Base-by-base conservation (phyloP, 2,113 vertebrate genomes). In the Cercopithecus mona region DNA sequence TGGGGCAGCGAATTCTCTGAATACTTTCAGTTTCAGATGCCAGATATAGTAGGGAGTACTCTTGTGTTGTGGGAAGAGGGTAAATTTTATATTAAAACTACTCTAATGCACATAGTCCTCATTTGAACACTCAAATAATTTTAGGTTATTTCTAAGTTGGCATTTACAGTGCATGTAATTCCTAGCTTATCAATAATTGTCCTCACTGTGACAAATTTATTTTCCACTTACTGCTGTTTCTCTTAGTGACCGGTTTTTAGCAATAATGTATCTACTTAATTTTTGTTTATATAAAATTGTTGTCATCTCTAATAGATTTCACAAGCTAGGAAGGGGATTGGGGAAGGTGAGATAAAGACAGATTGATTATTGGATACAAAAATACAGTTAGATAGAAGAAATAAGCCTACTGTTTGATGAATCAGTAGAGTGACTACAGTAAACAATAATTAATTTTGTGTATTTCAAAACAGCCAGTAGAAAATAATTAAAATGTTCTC, bases 71-170 rank as follows among this genome's bases (percentile, higher is more conserved):
- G 6, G 8, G 3, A 13, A 20, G 1, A 8, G 1, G 3, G 5
- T 35, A 57, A 43, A 72, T 76, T 85, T 59, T 76, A 52, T 20
- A 78, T 32, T 93, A 32, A 52, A 94, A 76, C 20, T 52, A 45
- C 22, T 55, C 43, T 73, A 86, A 84, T 80, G n/a, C 40, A 83
- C 20, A 2, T 20, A 79, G 8, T 79, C 6, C 11, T 89, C 79
- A 79, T 76, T 61, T 79, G 85, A 64, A 64, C 27, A 6, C 61
- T 68, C 64, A n/a, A 76, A 80, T 43, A 92, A 79, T 43, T 96
- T 73, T 61, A 83, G 52, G 83, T 94, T 86, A 35, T 82, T 96
- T 96, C 64, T 43, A 92, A 89, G 68, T 93, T 88, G 70, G 38
- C 30, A 88, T 85, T 93, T 88, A 35, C 8, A 55, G 17, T 43